Percentiles rank a stretch among this genome's conserved stretches.
These are phyloP conservation scores for Macrosteles quadrilineatus DNA, from an alignment of 1,140 invertebrate species.

Conservation along the genomic window DNA sequence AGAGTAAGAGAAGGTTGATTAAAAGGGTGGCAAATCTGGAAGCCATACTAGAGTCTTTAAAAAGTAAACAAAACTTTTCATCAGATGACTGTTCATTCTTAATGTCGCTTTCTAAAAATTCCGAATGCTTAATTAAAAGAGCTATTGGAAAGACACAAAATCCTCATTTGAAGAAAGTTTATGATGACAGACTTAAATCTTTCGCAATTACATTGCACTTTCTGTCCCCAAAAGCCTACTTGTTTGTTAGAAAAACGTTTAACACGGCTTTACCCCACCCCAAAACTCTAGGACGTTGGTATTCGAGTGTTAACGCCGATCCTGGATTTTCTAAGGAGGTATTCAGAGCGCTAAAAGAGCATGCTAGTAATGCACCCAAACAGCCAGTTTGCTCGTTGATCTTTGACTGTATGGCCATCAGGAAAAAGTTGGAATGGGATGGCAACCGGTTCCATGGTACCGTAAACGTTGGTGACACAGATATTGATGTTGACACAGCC, in stretches of 20 bases:
- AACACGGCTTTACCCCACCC: too few relatives aligned
- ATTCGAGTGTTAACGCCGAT: too few relatives aligned
- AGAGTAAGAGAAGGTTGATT: slow-evolving; percentile 7
- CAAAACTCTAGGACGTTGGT: too few relatives aligned
- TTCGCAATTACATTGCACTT: too few relatives aligned
- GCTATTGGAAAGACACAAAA: slow-evolving; percentile 15
- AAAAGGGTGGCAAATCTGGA: slow-evolving; percentile 24
- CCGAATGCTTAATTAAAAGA: slow-evolving; percentile 30
- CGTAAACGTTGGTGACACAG: neutral
- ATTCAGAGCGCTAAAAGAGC: slow-evolving; percentile 45
- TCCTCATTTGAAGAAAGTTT: slow-evolving; percentile 27
- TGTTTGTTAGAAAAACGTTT: too few relatives aligned
- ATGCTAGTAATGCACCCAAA: neutral
- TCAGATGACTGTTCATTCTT: slow-evolving; percentile 22
- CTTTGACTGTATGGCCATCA: slow-evolving; percentile 40
- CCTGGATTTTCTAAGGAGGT: too few relatives aligned
- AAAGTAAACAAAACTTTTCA: slow-evolving; percentile 20
- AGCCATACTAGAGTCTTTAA: slow-evolving; percentile 4
- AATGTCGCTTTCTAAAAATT: slow-evolving; percentile 27
- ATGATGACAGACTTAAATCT: slow-evolving; percentile 23
- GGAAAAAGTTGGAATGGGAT: slow-evolving; percentile 40
- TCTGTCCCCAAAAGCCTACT: too few relatives aligned
- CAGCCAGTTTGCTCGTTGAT: slow-evolving; percentile 33
- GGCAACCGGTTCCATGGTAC: slow-evolving; percentile 26
- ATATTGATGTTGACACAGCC: slow-evolving; percentile 38